These are phyloP conservation scores for Casuarius casuarius DNA, from an alignment of 2,113 vertebrate genomes.

Conservation along the genomic window DNA sequence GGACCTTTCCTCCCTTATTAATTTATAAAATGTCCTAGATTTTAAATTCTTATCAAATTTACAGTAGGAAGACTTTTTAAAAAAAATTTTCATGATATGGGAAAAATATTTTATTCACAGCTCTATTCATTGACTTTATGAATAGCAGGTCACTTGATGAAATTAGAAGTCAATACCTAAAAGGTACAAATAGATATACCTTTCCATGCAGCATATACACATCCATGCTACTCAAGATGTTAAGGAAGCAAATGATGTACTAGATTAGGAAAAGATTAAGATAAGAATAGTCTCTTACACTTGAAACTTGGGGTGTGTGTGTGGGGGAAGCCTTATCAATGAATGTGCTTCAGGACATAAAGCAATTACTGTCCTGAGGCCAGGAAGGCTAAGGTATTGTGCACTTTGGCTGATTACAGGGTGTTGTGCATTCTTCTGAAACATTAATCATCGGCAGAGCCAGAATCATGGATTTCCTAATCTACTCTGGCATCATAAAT, in stretches of 20 bases:
- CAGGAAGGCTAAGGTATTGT: slow-evolving; percentile 10
- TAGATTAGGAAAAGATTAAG: background rate
- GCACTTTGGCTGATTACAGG: background rate
- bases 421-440: background rate
- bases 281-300: background rate
- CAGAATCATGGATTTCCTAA: background rate
- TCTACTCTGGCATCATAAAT: background rate
- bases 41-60: background rate
- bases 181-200: background rate
- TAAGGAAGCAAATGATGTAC: background rate
- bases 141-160: background rate
- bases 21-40: background rate
- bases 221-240: background rate
- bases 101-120: background rate
- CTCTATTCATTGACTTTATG: background rate
- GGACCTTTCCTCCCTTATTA: background rate
- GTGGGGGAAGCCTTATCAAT: background rate
- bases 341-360: background rate
- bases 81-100: background rate
- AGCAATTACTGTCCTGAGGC: background rate
- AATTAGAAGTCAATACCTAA: background rate
- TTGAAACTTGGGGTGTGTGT: background rate
- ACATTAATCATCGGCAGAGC: background rate
- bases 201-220: background rate
- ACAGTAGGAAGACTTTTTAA: background rate